Percentiles rank a stretch among this genome's conserved stretches.
These are phyloP conservation scores for Malurus cyaneus DNA, from an alignment of 2,113 vertebrate genomes.

Conservation along the genomic window DNA sequence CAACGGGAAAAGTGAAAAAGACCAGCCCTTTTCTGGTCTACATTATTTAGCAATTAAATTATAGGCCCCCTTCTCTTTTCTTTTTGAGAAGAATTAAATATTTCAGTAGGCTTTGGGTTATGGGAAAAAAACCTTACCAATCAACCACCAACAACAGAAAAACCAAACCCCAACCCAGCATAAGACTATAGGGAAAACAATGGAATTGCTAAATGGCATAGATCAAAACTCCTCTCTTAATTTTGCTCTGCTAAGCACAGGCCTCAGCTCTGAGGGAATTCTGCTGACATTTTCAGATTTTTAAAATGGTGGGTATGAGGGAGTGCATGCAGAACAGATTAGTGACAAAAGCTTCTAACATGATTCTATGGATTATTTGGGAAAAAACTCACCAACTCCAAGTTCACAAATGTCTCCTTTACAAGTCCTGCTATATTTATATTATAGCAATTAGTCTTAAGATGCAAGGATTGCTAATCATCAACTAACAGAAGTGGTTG, in stretches of 20 bases:
- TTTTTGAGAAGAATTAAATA: not conserved
- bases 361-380: not conserved
- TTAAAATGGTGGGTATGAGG: not conserved
- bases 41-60: not conserved
- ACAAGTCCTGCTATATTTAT: not conserved
- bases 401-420: not conserved
- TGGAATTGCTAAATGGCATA: not conserved
- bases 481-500: not conserved
- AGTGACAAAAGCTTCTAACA: not conserved
- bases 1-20: not conserved
- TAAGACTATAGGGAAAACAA: not conserved
- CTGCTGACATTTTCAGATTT: not conserved
- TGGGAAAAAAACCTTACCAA: not conserved
- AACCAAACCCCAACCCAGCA: not conserved
- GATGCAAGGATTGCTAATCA: not conserved
- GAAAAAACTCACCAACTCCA: not conserved
- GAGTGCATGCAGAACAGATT: not conserved
- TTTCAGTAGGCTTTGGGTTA: not conserved
- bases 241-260: not conserved
- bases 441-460: not conserved
- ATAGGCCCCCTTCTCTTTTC: not conserved
- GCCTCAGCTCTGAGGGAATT: not conserved
- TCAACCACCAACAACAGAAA: accelerated
- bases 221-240: not conserved
- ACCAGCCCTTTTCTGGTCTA: not conserved